Base-by-base conservation (phyloP, 2,888 invertebrate genomes). In the Eumerus sabulonum region DNA sequence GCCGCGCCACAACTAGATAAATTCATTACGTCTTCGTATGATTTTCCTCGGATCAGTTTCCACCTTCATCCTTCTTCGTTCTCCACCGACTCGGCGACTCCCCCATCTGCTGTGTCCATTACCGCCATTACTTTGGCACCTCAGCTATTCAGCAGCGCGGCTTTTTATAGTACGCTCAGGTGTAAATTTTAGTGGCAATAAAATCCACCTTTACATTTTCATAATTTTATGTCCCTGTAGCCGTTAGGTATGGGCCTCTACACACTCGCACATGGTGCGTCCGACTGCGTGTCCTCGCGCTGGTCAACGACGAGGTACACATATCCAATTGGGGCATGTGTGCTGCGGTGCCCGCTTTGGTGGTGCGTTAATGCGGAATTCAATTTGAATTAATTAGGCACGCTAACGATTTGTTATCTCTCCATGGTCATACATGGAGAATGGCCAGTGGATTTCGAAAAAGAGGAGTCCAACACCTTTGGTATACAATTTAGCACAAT, bases 131-230 rank as follows among this genome's bases (percentile, higher is more conserved):
- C 63, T 70, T 70, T 70, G 68, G 54, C 77, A 72, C 50, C 59
- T 70, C 54, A 64, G 53, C 73, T 42, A 68, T 79, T 64, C 47
- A 59, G 57, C 56, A 54, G 27, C 27, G 27, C 27, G 27, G 27
- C 1, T 36, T 76, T 76, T 64, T 71, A 51, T 62, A 68, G 70
- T 64, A 54, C 70, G 79, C 64, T 74, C 79, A 79, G 79, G 79
- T 79, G 79, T 79, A 79, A 79, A 79, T 79, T 79, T 79, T 70
- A 79, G 64, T 73, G 74, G 74, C 54, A 63, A 68, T 79, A 79
- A 79, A 79, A 74, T 60, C 74, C 68, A 79, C 67, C 73, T 67
- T n/a, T 67, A 68, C 38, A 53, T 40, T 79, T 79, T 68, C 74
- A 79, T 68, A 74, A 64, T 74, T 70, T 60, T 59, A 74, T 74